Evolutionary conservation across 1,140 invertebrate species (phyloP), one percentile per base, ranked within the genome.

Genomic region (Drosophila pallidifrons): DNA sequence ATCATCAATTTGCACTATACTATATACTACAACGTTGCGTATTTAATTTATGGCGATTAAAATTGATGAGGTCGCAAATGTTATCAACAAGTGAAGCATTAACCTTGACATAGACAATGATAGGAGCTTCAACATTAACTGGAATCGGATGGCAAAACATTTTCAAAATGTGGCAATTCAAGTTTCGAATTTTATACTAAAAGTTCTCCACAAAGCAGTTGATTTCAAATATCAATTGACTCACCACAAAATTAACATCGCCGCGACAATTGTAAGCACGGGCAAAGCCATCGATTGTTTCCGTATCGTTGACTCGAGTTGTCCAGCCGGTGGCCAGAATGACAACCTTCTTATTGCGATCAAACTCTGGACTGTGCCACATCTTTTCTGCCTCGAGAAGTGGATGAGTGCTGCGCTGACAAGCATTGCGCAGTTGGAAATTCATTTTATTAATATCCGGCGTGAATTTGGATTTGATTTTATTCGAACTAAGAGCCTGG

Each of bases 311-410:
- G 2, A 92, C 67, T 1, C 70, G 89, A 3, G 88, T 91, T 4
- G 87, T 92, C 91, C 91, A 92, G 1, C 91, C 91, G 5, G 91
- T 90, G 15, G 88, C 90, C 58, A 92, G 58, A 6, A 92, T 88
- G 49, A 92, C 90, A 1, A 92, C 85, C 30, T 80, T 79, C 52
- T 92, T 92, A 6, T 28, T 77, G 4, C 66, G 35, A 80, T 92
- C 82, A 1, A 92, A 92, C 1, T 69, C 32, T 1, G 77, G 72
- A 46, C 87, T 89, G 3, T 20, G 25, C 91, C 90, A 92, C 73
- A 92, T 81, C 2, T 41, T 47, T 51, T 85, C 70, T 0, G 91
- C 70, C 3, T 76, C 54, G 5, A 91, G 49, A 0, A 92, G 25
- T 0, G 88, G 79, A 16, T 81, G 85, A 8, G 52, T 83, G 3